Percentiles rank a stretch among this genome's conserved stretches.
These are phyloP conservation scores for Cyclophora albipunctata DNA, from an alignment of 2,888 invertebrate species.

Conservation along the genomic window DNA sequence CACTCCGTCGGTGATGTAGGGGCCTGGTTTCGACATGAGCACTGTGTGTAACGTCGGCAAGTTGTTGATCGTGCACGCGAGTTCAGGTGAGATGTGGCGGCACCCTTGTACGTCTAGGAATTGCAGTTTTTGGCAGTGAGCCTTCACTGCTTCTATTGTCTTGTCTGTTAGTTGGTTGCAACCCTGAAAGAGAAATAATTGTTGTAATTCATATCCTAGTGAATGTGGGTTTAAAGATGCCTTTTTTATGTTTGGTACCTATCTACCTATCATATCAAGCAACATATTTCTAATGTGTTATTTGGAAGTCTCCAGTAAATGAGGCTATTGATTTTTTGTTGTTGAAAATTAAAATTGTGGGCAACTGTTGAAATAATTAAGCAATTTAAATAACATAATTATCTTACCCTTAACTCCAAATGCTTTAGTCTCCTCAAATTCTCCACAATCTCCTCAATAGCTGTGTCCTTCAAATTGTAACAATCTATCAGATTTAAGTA, in stretches of 20 bases:
- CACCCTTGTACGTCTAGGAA: constrained; percentile 76
- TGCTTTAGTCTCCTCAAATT: constrained; percentile 67
- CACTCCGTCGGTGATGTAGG: constrained; percentile 53
- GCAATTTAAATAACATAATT: too few relatives aligned
- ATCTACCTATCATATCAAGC: too few relatives aligned
- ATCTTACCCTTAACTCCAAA: constrained; percentile 73
- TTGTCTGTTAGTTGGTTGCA: constrained; percentile 78
- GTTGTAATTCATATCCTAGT: neutral
- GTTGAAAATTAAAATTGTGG: too few relatives aligned
- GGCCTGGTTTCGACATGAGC: constrained; percentile 63
- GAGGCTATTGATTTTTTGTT: too few relatives aligned
- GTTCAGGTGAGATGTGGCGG: constrained; percentile 62
- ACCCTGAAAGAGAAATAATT: constrained; percentile 53
- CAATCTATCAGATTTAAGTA: constrained; percentile 80
- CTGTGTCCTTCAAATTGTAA: constrained; percentile 80
- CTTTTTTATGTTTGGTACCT: too few relatives aligned
- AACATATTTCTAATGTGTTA: too few relatives aligned
- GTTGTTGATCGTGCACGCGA: constrained; percentile 53
- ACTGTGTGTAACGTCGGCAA: constrained; percentile 62
- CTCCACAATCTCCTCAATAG: constrained; percentile 51
- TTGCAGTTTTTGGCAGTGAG: constrained; percentile 67
- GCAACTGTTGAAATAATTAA: too few relatives aligned
- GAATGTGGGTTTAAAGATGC: too few relatives aligned
- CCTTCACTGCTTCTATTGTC: constrained; percentile 66
- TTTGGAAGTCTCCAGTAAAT: too few relatives aligned